Percentiles rank a stretch among this genome's conserved stretches.
Evolutionary conservation across 2,113 vertebrate species (phyloP).

Genomic region (Meles meles): DNA sequence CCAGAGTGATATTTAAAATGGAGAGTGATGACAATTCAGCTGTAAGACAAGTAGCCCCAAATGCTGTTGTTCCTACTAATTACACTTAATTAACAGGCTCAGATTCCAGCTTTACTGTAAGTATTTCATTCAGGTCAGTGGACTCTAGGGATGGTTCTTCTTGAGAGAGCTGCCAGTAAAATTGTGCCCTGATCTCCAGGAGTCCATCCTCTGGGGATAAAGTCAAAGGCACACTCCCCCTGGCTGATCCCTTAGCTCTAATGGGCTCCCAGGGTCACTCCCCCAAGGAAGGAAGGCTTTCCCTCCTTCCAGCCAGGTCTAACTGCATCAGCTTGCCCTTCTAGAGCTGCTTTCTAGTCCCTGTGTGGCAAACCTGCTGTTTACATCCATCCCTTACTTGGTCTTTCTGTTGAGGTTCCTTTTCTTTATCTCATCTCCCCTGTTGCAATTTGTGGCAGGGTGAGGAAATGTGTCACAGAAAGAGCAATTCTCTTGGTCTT

Average conservation of each 20-base stretch:
- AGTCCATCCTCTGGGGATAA: background rate
- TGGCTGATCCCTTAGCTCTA: background rate
- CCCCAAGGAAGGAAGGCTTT: background rate
- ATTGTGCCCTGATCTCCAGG: background rate
- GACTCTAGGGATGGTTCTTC: background rate
- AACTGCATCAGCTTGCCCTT: background rate
- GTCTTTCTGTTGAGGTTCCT: slow-evolving; percentile 33
- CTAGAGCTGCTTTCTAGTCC: background rate
- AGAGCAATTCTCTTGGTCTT: background rate
- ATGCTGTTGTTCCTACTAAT: background rate
- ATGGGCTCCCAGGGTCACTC: background rate
- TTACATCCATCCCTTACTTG: background rate
- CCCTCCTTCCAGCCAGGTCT: background rate
- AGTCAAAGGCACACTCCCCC: background rate
- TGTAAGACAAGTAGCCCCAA: background rate
- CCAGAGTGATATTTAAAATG: background rate
- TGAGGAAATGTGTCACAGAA: slow-evolving; percentile 35
- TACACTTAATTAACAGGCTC: background rate
- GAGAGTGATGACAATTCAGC: background rate
- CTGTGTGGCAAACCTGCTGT: background rate
- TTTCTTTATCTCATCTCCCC: slow-evolving; percentile 29
- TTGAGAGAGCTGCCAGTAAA: slow-evolving; percentile 14
- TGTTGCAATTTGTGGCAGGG: background rate
- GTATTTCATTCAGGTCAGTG: background rate
- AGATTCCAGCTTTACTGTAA: background rate